phyloP scores from a whole-genome alignment of 2,797 vertebrate species.

The Sciaenops ocellatus region DNA sequence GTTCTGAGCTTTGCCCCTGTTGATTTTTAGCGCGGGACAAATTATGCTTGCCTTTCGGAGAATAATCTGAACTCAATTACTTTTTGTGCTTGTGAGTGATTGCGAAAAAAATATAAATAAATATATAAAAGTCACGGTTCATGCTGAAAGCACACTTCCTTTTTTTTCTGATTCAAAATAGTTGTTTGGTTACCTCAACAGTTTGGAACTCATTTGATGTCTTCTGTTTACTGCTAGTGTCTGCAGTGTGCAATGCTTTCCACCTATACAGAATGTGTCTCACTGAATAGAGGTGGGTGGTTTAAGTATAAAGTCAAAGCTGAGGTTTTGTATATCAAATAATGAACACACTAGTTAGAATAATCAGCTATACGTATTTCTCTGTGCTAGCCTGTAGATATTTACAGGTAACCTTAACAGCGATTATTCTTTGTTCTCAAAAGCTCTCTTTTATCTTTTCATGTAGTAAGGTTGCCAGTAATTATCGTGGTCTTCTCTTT shows the following conservation, averaged over 20 bases:
- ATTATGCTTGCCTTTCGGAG: conserved; percentile 49
- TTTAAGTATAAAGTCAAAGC: conserved; percentile 13
- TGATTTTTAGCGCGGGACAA: conserved; percentile 57
- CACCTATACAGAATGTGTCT: conserved; percentile 9
- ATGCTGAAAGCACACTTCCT: conserved; percentile 11
- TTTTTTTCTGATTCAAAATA: conserved; percentile 12
- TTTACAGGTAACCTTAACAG: conserved; percentile 14
- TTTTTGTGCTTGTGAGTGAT: conserved; percentile 36
- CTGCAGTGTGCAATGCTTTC: conserved; percentile 9
- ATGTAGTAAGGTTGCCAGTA: conserved; percentile 12
- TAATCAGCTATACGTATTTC: background rate
- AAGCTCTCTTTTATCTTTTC: conserved; percentile 8
- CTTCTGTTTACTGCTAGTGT: conserved; percentile 3
- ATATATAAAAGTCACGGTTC: background rate
- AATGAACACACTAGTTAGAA: background rate
- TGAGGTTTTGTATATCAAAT: conserved; percentile 30
- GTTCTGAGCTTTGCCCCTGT: conserved; percentile 51
- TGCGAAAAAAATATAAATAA: conserved; percentile 9
- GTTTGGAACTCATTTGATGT: conserved; percentile 34
- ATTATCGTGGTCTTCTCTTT: conserved; percentile 21
- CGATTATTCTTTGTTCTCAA: conserved; percentile 16
- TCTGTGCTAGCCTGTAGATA: background rate
- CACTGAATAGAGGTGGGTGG: conserved; percentile 13
- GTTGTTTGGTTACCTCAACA: conserved; percentile 16
- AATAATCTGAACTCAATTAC: conserved; percentile 58